Conservation (phyloP, 2,797 vertebrate genomes). For the Prunella strophiata region DNA sequence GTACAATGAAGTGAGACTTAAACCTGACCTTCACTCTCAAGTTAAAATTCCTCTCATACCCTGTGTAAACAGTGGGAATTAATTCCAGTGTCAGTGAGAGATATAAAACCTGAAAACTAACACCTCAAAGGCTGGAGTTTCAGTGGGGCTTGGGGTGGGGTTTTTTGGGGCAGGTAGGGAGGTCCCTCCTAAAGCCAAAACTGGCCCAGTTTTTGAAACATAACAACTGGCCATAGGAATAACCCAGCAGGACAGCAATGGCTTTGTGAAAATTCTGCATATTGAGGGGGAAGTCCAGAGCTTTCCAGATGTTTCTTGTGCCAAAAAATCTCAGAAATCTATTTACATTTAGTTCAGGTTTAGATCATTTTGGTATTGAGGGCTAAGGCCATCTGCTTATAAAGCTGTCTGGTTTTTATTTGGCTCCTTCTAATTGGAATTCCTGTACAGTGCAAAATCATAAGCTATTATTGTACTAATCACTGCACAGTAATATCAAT, state of each 20-base stretch:
- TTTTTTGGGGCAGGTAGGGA: too few species aligned
- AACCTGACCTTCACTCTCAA: neutral
- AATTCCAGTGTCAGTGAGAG: neutral
- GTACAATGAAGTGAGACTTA: neutral
- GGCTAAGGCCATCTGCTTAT: neutral
- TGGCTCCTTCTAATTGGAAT: constrained; percentile 43
- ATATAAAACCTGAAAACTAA: neutral
- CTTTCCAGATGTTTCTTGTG: neutral
- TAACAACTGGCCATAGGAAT: neutral
- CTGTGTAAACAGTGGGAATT: neutral
- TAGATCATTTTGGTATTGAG: neutral
- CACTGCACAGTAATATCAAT: neutral
- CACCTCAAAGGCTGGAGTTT: neutral
- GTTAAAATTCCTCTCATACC: neutral
- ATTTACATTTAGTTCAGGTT: neutral
- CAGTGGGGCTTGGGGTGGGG: neutral
- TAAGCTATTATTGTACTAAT: neutral
- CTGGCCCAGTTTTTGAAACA: neutral
- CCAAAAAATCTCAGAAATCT: neutral
- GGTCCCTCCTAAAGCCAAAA: neutral
- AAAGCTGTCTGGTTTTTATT: constrained; percentile 11
- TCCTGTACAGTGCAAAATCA: neutral
- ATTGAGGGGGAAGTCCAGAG: neutral
- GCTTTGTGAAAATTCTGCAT: neutral
- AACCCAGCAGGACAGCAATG: neutral